These are phyloP conservation scores for Chymomyza costata DNA, from an alignment of 1,140 invertebrate species.

Conservation along the genomic window DNA sequence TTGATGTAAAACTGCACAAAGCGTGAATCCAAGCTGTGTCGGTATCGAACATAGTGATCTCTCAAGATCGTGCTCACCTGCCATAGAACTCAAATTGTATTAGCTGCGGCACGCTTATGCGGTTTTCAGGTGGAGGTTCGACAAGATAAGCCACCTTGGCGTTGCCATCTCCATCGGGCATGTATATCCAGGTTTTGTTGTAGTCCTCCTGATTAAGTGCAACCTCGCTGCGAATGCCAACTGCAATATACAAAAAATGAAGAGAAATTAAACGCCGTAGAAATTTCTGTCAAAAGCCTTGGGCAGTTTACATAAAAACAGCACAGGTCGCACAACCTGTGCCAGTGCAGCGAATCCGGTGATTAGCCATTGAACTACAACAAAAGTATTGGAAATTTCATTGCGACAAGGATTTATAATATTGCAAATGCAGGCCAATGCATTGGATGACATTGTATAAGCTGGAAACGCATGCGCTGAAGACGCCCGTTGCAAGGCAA, in stretches of 20 bases:
- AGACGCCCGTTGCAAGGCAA: conserved; percentile 21
- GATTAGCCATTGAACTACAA: conserved; percentile 59
- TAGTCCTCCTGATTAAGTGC: conserved; percentile 75
- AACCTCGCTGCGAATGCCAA: conserved; percentile 59
- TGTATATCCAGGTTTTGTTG: conserved; percentile 80
- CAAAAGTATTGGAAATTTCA: conserved; percentile 59
- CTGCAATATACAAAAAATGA: conserved; percentile 15
- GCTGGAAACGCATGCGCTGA: too few relatives aligned
- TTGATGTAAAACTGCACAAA: conserved; percentile 12
- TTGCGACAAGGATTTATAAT: conserved; percentile 67
- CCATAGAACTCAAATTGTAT: conserved; percentile 75
- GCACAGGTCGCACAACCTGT: conserved; percentile 58
- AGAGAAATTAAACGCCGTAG: background rate
- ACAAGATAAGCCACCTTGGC: conserved; percentile 77
- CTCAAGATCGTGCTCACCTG: too few relatives aligned
- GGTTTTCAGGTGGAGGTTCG: conserved; percentile 55
- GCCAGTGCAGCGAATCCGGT: conserved; percentile 61
- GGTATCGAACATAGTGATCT: too few relatives aligned
- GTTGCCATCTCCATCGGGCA: conserved; percentile 80
- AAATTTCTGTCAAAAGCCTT: background rate
- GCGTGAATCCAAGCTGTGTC: too few relatives aligned
- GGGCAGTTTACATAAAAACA: conserved; percentile 47
- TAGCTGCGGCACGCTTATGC: conserved; percentile 41
- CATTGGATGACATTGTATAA: conserved; percentile 39
- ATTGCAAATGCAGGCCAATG: conserved; percentile 62